These are phyloP conservation scores for Hypsopygia costalis DNA, from an alignment of 2,888 invertebrate species.

Conservation along the genomic window DNA sequence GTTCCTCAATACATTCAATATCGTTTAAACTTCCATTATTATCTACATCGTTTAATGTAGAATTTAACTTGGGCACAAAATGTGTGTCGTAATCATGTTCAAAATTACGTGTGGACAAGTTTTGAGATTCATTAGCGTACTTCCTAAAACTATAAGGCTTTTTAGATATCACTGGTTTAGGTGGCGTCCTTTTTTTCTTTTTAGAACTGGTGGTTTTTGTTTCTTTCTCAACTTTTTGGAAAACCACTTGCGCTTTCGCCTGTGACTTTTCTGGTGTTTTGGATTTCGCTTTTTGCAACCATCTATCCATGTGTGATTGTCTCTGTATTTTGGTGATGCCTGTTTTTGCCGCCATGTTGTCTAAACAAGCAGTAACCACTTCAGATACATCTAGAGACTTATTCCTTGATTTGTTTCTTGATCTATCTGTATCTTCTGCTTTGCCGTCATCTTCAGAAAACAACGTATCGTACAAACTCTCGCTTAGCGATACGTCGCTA, in stretches of 20 bases:
- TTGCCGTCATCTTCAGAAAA: constrained; percentile 66
- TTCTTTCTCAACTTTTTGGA: constrained; percentile 17
- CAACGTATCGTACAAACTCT: constrained; percentile 67
- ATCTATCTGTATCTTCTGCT: constrained; percentile 43
- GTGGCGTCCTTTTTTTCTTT: constrained; percentile 30
- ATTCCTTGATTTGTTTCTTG: constrained; percentile 44
- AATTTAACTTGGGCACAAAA: constrained; percentile 12
- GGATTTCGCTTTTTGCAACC: constrained; percentile 74
- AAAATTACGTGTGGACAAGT: constrained; percentile 32
- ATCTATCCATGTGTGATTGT: constrained; percentile 75
- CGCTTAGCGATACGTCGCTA: constrained; percentile 70
- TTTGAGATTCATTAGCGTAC: constrained; percentile 41
- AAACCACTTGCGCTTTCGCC: constrained; percentile 27
- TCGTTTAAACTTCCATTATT: constrained; percentile 15
- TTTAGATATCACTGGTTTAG: constrained; percentile 23
- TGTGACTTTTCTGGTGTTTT: constrained; percentile 69
- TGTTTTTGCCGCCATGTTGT: constrained; percentile 73
- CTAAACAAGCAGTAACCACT: constrained; percentile 70
- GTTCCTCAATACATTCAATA: not conserved
- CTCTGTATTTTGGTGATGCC: constrained; percentile 70
- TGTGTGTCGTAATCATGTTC: constrained; percentile 43
- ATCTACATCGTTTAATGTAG: constrained; percentile 14
- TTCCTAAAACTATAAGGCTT: constrained; percentile 44
- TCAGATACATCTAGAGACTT: constrained; percentile 67
- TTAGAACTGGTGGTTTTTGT: constrained; percentile 23